Percentiles rank a stretch among this genome's conserved stretches.
Conservation (phyloP, 2,888 invertebrate species). For the Dolomedes plantarius region DNA sequence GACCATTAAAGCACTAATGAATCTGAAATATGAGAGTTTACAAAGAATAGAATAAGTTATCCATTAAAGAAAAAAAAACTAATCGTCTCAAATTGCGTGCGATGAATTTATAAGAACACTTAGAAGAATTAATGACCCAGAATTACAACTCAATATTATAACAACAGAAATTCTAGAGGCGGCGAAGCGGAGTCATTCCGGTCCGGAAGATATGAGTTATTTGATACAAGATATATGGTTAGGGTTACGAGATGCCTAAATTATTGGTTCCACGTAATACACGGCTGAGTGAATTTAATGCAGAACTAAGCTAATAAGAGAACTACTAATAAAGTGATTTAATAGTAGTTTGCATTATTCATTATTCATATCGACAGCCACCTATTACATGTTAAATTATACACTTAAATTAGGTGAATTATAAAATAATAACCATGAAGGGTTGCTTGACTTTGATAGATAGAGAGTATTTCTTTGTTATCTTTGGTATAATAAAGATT, state of each 20-base stretch:
- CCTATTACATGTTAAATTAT: too few relatives aligned
- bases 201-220: slow-evolving; percentile 7
- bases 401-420: too few relatives aligned
- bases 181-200: not conserved
- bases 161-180: not conserved
- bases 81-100: not conserved
- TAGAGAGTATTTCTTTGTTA: too few relatives aligned
- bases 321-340: too few relatives aligned
- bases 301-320: too few relatives aligned
- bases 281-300: too few relatives aligned
- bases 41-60: not conserved
- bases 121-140: not conserved
- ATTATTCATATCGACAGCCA: too few relatives aligned
- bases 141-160: not conserved
- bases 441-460: too few relatives aligned
- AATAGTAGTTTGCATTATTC: too few relatives aligned
- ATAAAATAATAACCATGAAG: too few relatives aligned
- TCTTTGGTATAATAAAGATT: too few relatives aligned
- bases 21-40: not conserved
- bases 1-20: slow-evolving; percentile 5
- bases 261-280: not conserved
- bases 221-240: not conserved
- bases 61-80: not conserved
- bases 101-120: not conserved
- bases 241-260: not conserved